Evolutionary conservation across 2,113 vertebrate species (phyloP).

Genomic region (Alouatta palliata): DNA sequence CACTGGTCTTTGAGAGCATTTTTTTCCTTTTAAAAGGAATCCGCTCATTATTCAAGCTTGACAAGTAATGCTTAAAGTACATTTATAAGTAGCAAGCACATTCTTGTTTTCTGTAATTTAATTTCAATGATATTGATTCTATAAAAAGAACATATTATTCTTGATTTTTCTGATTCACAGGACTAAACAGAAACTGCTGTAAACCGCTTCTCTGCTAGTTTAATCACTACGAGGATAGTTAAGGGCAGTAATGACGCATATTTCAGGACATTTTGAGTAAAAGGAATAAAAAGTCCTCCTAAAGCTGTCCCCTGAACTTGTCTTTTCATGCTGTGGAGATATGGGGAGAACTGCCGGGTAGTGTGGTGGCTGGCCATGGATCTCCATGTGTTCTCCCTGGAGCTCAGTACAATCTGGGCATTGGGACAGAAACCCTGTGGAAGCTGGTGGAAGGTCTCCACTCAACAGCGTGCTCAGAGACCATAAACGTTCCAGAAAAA

Average conservation of each 20-base stretch:
- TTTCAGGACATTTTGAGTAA: not conserved
- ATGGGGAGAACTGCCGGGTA: not conserved
- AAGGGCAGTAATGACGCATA: constrained; percentile 10
- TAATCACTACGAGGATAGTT: not conserved
- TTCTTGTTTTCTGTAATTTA: constrained; percentile 27
- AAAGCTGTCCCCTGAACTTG: not conserved
- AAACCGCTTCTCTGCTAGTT: not conserved
- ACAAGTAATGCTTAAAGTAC: not conserved
- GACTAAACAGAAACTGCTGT: not conserved
- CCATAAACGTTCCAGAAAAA: constrained; percentile 30
- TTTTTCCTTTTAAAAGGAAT: not conserved
- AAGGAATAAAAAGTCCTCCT: not conserved
- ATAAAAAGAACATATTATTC: constrained; percentile 45
- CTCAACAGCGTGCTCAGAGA: not conserved
- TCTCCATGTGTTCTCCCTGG: not conserved
- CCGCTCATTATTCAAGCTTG: not conserved
- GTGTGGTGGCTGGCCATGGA: not conserved
- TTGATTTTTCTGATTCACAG: constrained; percentile 46
- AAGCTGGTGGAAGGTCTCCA: not conserved
- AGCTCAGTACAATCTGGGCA: constrained; percentile 25
- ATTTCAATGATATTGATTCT: constrained; percentile 24
- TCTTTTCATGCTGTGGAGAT: not conserved
- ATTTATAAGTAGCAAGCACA: not conserved
- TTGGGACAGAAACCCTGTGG: constrained; percentile 38
- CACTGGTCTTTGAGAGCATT: not conserved